A percentile compares a stretch with the other conserved stretches of the same genome.
These are phyloP conservation scores for Tanaodytes sp. DNA, from an alignment of 2,888 invertebrate species.

Conservation along the genomic window DNA sequence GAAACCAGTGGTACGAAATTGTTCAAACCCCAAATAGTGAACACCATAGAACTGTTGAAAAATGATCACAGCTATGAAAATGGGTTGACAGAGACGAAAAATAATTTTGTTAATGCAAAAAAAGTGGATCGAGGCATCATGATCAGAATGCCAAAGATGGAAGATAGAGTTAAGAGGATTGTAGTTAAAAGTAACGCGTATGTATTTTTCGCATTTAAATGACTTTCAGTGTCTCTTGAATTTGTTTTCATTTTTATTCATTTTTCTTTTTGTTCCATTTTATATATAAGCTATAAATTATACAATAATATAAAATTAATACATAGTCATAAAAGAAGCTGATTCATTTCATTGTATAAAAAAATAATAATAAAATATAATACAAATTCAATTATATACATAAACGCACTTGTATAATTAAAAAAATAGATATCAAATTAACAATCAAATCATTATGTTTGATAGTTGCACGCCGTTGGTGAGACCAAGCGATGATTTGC, in stretches of 20 bases:
- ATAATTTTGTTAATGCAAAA: slow-evolving; percentile 61
- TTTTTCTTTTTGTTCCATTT: no score
- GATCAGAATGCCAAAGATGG: slow-evolving; percentile 60
- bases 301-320: no score
- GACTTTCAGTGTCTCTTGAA: slow-evolving; percentile 1
- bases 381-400: slow-evolving; percentile 1
- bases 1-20: slow-evolving; percentile 49
- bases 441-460: slow-evolving; percentile 8
- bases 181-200: slow-evolving; percentile 59
- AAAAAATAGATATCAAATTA: neutral
- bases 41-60: slow-evolving; percentile 54
- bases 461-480: slow-evolving; percentile 56
- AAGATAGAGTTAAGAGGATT: slow-evolving; percentile 62
- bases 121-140: slow-evolving; percentile 63
- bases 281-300: no score
- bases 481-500: slow-evolving; percentile 62
- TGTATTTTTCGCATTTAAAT: no score
- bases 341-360: no score
- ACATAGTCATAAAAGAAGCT: no score
- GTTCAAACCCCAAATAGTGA: slow-evolving; percentile 62
- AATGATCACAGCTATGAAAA: slow-evolving; percentile 17
- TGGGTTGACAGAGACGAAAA: slow-evolving; percentile 56
- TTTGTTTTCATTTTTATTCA: no score
- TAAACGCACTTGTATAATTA: neutral
- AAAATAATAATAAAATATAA: neutral